Evolutionary conservation across 2,888 invertebrate species (phyloP), one percentile per base, ranked within the genome.

Genomic region (Exocentrus adspersus): DNA sequence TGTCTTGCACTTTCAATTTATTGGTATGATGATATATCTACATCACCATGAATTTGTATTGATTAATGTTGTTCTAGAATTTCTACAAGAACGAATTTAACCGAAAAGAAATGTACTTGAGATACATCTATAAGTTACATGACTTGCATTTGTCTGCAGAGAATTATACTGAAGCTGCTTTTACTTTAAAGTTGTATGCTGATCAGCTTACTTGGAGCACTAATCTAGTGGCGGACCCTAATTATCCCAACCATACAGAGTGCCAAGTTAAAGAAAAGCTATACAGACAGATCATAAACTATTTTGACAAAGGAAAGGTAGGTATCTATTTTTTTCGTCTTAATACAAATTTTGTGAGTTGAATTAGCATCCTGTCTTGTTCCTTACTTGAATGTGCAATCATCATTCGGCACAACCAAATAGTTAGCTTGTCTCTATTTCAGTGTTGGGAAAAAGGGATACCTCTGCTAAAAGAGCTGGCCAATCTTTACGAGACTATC

Each of bases 11-110:
- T 2, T 95, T 97, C 60, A 97, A 97, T 83, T 85, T 98, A 69
- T 85, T 97, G 81, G 94, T 93, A 82, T 85, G 6, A 19, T 6
- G 2, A 54, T 1, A 20, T n/a, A n/a, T n/a, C 3, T 7, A 7
- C 24, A 16, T 7, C 10, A 24, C 12, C 46, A 16, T 1, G 16
- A 7, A 21, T 14, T 19, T 20, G 9, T n/a, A 5, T 46, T 60
- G 14, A 32, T 42, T n/a, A 12, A 5, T 20, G 14, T 54, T 41
- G 28, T 80, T 82, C 28, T 85, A 94, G 93, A 96, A 97, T 79
- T 98, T 97, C 82, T 97, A 97, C 85, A 95, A 96, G 81, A 95
- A 94, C 80, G 96, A 97, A 84, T 95, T 96, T 71, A 95, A 97
- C 77, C 88, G 96, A 19, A 94, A 95, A 77, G 96, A 97, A 83